Conservation (phyloP, 2,797 vertebrate species). For the Gymnoscopelus microlampas region DNA sequence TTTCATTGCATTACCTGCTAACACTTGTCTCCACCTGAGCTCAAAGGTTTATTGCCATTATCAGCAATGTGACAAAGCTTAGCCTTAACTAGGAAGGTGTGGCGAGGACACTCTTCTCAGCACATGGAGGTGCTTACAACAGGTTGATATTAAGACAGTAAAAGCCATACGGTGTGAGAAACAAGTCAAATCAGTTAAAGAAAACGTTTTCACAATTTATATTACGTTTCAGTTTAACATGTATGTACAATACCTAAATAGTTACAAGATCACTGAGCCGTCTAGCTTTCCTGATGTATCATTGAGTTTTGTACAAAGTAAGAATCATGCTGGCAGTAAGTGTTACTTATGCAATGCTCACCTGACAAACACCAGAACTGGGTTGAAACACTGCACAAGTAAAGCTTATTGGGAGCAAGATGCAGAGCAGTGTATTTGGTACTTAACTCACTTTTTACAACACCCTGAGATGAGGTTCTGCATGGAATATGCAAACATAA, state of each 20-base stretch:
- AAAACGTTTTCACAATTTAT: neutral
- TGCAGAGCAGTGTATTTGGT: slow-evolving; percentile 6
- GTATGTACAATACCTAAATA: neutral
- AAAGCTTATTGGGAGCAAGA: slow-evolving; percentile 4
- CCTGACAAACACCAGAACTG: slow-evolving; percentile 14
- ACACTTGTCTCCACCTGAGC: slow-evolving; percentile 40
- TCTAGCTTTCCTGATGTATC: neutral
- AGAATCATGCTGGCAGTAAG: slow-evolving; percentile 11
- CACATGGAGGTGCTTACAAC: neutral
- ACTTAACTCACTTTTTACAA: slow-evolving; percentile 7
- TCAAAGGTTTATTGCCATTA: slow-evolving; percentile 76
- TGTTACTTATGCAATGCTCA: slow-evolving; percentile 25
- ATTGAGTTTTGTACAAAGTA: slow-evolving; percentile 11
- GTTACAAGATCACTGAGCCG: neutral
- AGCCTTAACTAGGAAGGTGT: slow-evolving; percentile 22
- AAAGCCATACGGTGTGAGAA: neutral
- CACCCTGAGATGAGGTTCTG: neutral
- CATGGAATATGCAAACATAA: neutral
- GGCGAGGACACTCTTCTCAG: slow-evolving; percentile 5
- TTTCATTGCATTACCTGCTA: slow-evolving; percentile 33
- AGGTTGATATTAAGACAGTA: neutral
- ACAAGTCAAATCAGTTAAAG: neutral
- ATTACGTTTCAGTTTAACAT: neutral
- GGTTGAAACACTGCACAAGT: neutral
- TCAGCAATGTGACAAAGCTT: slow-evolving; percentile 32